Percentiles rank a stretch among this genome's conserved stretches.
phyloP scores from a whole-genome alignment of 1,140 invertebrate genomes.

The Gryon sp. region DNA sequence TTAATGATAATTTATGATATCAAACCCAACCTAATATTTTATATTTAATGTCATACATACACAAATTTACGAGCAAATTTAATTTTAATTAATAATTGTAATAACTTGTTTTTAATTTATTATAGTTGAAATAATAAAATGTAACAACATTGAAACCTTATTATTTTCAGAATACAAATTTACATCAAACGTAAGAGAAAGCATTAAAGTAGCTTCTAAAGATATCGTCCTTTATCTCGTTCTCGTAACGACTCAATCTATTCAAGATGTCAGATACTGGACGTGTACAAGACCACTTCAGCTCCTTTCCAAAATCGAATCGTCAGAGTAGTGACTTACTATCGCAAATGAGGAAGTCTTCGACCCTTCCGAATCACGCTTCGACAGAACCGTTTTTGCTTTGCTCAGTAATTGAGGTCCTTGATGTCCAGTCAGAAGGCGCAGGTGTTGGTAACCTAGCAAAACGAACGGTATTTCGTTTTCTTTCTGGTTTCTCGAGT shows the following conservation, averaged over 20 bases:
- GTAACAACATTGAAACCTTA: neutral
- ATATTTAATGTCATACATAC: no score
- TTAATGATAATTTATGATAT: no score
- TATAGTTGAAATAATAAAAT: no score
- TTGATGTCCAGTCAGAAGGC: conserved; percentile 53
- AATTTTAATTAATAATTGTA: no score
- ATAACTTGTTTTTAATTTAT: no score
- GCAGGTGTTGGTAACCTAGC: conserved; percentile 66
- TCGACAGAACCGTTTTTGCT: conserved; percentile 12
- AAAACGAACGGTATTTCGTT: conserved; percentile 69
- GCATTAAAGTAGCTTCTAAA: neutral
- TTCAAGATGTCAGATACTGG: conserved; percentile 47
- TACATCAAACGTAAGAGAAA: conserved; percentile 5
- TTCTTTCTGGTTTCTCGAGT: conserved; percentile 43
- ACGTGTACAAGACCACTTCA: conserved; percentile 38
- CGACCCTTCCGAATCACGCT: conserved; percentile 21
- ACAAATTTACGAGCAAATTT: no score
- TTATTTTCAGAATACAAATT: conserved; percentile 1
- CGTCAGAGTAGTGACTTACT: conserved; percentile 19
- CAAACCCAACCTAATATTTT: no score
- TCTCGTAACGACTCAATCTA: conserved; percentile 35
- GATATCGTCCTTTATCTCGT: conserved; percentile 11
- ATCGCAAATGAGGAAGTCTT: conserved; percentile 31
- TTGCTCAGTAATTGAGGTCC: conserved; percentile 7
- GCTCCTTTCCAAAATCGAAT: conserved; percentile 47